Percentiles rank a stretch among this genome's conserved stretches.
Evolutionary conservation across 2,113 vertebrate genomes (phyloP).

Genomic region (Notiomystis cincta): DNA sequence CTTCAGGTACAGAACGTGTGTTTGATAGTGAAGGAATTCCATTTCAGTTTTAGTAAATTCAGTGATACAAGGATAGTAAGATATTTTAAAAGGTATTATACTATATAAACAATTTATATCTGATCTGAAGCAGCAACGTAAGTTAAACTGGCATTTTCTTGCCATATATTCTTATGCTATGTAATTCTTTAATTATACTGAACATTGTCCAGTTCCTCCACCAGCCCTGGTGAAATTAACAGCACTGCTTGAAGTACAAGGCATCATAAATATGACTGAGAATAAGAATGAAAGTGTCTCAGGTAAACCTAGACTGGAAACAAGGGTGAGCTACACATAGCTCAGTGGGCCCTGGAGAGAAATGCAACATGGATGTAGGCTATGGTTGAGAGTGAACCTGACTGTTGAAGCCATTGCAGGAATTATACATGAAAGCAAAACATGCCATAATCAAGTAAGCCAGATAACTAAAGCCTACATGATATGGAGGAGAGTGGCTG

Average conservation of each 20-base stretch:
- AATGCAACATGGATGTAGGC: not conserved
- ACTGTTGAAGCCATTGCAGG: not conserved
- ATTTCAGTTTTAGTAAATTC: not conserved
- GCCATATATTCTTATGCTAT: not conserved
- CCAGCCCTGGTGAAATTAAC: not conserved
- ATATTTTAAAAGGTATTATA: not conserved
- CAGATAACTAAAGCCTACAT: not conserved
- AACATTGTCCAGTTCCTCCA: not conserved
- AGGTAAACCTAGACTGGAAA: not conserved
- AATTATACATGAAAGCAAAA: not conserved
- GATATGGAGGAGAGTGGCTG: not conserved
- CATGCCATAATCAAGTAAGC: not conserved
- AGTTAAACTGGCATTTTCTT: not conserved
- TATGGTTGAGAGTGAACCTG: not conserved
- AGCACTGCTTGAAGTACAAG: not conserved
- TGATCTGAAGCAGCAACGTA: not conserved
- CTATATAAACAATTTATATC: not conserved
- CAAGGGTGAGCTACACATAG: not conserved
- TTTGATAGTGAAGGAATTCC: not conserved
- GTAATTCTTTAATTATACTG: not conserved
- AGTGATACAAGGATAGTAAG: not conserved
- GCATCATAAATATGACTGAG: not conserved
- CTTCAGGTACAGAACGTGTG: not conserved
- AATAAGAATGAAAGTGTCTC: not conserved
- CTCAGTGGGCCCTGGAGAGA: not conserved